phyloP scores from a whole-genome alignment of 2,888 invertebrate species.

The Metellina segmentata region DNA sequence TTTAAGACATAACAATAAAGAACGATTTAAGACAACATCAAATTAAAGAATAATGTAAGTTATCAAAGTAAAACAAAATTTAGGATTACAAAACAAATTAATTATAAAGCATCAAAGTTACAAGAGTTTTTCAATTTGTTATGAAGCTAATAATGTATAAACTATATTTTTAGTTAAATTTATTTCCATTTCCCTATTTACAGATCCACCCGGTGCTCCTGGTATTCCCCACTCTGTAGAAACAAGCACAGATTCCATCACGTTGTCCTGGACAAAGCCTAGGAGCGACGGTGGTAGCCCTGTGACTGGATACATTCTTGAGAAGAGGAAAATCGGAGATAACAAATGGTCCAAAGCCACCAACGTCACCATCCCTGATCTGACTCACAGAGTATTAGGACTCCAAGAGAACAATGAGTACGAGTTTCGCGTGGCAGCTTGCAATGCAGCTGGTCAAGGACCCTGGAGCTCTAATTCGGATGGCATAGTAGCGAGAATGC shows the following conservation, averaged over 20 bases:
- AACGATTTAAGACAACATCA: no score
- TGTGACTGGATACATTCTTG: constrained; percentile 95
- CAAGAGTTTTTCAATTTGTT: no score
- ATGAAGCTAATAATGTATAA: no score
- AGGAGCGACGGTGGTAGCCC: constrained; percentile 98
- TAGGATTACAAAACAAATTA: no score
- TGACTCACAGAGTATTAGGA: constrained; percentile 86
- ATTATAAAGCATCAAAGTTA: no score
- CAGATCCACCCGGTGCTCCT: constrained; percentile 92
- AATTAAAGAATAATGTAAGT: no score
- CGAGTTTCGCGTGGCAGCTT: constrained; percentile 97
- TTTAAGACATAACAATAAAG: no score
- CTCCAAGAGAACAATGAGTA: constrained; percentile 97
- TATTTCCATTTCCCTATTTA: not conserved
- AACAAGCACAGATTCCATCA: constrained; percentile 96
- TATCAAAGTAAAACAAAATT: no score
- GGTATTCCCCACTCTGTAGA: constrained; percentile 91
- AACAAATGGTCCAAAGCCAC: constrained; percentile 97
- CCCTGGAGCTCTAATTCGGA: constrained; percentile 95
- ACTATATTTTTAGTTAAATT: no score
- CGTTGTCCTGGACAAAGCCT: constrained; percentile 97
- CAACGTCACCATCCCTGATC: constrained; percentile 92
- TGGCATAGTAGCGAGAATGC: constrained; percentile 92
- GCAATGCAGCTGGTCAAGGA: constrained; percentile 97
- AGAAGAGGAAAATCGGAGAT: constrained; percentile 93